Percentiles rank a stretch among this genome's conserved stretches.
These are phyloP conservation scores for Agonopterix subpropinquella DNA, from an alignment of 2,888 invertebrate species.

Conservation along the genomic window DNA sequence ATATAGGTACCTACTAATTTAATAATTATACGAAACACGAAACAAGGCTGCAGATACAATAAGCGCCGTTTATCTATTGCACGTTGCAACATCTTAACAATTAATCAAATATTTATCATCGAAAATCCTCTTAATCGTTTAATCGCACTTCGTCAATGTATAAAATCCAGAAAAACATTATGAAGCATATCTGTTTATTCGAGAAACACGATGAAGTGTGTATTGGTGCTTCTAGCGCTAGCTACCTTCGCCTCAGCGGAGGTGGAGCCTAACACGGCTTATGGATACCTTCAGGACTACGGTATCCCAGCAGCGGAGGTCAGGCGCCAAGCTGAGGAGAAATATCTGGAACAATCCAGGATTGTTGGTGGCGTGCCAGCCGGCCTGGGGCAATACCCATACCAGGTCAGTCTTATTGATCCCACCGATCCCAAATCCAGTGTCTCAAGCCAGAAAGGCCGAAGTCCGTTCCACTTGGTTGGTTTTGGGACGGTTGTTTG, in stretches of 20 bases:
- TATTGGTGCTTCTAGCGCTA: constrained; percentile 9
- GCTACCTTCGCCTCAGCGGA: constrained; percentile 6
- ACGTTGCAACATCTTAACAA: too few relatives aligned
- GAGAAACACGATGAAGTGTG: constrained; percentile 10
- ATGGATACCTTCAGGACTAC: constrained; percentile 11
- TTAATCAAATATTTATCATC: too few relatives aligned
- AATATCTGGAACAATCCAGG: constrained; percentile 11
- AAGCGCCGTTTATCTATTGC: too few relatives aligned
- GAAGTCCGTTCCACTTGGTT: too few relatives aligned
- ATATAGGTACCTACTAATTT: too few relatives aligned
- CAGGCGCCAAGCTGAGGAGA: constrained; percentile 11
- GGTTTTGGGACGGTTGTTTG: too few relatives aligned
- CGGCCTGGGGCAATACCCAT: constrained; percentile 24
- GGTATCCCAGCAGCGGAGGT: constrained; percentile 15
- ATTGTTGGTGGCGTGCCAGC: constrained; percentile 35
- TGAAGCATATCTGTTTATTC: background rate
- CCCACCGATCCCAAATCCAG: too few relatives aligned
- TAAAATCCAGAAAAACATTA: background rate
- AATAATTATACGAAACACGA: too few relatives aligned
- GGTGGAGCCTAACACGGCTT: constrained; percentile 9
- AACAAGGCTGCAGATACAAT: too few relatives aligned
- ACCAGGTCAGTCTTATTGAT: constrained; percentile 21
- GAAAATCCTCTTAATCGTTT: too few relatives aligned
- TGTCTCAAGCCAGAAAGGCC: too few relatives aligned
- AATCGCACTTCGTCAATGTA: background rate